Evolutionary conservation across 2,888 invertebrate genomes (phyloP).

Genomic region (Ophion ventricosus): DNA sequence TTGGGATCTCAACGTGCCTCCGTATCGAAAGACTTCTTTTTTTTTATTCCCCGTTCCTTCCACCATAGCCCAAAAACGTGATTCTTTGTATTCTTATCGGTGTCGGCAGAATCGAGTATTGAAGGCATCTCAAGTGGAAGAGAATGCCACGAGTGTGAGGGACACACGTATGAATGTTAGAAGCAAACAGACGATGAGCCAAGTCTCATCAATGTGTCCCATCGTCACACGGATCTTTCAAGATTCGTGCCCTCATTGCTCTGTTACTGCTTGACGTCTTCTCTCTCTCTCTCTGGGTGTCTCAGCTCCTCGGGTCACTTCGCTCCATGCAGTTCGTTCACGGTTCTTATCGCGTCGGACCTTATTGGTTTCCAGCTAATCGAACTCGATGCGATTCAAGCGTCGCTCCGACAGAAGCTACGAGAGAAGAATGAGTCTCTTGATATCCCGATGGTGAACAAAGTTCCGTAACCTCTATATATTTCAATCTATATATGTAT

Average conservation of each 20-base stretch:
- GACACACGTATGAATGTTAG: slow-evolving; percentile 10
- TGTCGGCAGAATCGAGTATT: background rate
- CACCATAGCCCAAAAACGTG: background rate
- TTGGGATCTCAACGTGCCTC: background rate
- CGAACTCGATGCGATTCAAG: slow-evolving; percentile 70
- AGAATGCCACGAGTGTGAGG: background rate
- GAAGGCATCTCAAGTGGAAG: slow-evolving; percentile 2
- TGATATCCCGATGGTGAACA: slow-evolving; percentile 18
- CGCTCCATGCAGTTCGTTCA: slow-evolving; percentile 12
- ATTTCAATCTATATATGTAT: slow-evolving; percentile 8
- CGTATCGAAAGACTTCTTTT: background rate
- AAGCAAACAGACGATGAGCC: background rate
- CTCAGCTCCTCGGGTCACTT: background rate
- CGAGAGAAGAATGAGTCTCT: slow-evolving; percentile 47
- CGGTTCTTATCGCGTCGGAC: slow-evolving; percentile 63
- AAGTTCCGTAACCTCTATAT: background rate
- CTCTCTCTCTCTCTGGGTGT: slow-evolving; percentile 14
- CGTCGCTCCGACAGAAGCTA: slow-evolving; percentile 71
- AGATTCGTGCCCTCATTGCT: slow-evolving; percentile 34
- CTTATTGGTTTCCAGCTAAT: slow-evolving; percentile 78
- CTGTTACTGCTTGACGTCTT: slow-evolving; percentile 3
- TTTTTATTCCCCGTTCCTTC: background rate
- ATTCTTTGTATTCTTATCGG: background rate
- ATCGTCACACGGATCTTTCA: background rate
- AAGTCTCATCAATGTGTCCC: background rate